These are phyloP conservation scores for Eutolmus rufibarbis DNA, from an alignment of 2,888 invertebrate genomes.

Conservation along the genomic window DNA sequence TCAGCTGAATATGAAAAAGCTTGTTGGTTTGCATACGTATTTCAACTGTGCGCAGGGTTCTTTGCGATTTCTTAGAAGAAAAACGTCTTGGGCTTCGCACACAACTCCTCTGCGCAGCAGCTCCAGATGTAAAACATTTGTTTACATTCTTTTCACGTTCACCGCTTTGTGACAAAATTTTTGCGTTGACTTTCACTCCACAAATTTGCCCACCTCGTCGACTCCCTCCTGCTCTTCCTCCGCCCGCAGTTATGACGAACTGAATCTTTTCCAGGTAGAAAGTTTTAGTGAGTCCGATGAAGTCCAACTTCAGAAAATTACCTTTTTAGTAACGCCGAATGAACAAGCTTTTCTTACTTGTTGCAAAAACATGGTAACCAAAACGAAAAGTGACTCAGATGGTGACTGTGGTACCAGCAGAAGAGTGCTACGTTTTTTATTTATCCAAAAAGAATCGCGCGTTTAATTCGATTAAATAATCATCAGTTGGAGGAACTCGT, in stretches of 20 bases:
- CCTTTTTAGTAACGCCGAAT: background rate
- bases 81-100: background rate
- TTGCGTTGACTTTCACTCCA: background rate
- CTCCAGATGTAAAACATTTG: background rate
- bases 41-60: background rate
- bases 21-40: background rate
- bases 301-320: background rate
- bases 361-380: background rate
- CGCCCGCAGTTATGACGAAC: background rate
- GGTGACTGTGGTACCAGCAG: background rate
- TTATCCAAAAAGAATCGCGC: background rate
- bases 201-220: background rate
- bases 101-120: background rate
- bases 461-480: background rate
- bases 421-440: background rate
- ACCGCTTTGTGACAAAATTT: constrained; percentile 10
- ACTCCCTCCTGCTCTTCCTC: background rate
- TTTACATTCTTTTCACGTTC: constrained; percentile 7
- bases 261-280: constrained; percentile 10
- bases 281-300: background rate
- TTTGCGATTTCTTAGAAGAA: background rate
- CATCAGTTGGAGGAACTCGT: background rate
- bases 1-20: background rate
- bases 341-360: background rate
- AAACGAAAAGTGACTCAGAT: background rate